Conservation (phyloP, 1,140 invertebrate genomes). For the Maconellicoccus hirsutus region DNA sequence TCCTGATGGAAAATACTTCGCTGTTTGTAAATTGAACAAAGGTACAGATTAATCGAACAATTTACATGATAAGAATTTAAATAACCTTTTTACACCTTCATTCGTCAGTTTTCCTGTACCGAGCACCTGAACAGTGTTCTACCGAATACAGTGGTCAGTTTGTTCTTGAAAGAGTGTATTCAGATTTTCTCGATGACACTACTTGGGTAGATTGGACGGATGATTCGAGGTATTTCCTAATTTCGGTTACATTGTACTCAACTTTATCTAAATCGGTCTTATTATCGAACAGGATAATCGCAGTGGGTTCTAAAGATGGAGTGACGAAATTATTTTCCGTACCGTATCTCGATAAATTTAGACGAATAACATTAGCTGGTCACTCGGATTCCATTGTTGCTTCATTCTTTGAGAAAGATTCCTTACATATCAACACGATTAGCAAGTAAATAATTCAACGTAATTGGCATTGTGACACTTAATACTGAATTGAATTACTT, state of each 20-base stretch:
- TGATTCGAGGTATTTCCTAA: constrained; percentile 62
- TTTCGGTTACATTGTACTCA: not conserved
- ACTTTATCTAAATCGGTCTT: not conserved
- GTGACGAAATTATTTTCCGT: constrained; percentile 67
- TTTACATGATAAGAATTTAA: constrained; percentile 21
- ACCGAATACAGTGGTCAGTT: constrained; percentile 80
- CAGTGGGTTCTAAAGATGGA: constrained; percentile 77
- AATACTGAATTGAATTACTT: constrained; percentile 18
- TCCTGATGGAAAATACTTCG: constrained; percentile 86
- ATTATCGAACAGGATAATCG: constrained; percentile 46
- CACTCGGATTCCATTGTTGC: constrained; percentile 71
- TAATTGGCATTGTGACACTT: constrained; percentile 17
- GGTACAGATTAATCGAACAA: constrained; percentile 38
- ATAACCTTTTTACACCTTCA: constrained; percentile 35
- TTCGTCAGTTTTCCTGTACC: constrained; percentile 77
- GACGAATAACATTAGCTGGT: constrained; percentile 56
- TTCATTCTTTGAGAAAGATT: constrained; percentile 78
- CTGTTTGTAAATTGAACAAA: constrained; percentile 71
- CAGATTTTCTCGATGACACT: constrained; percentile 65
- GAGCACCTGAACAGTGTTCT: constrained; percentile 57
- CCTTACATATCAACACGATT: constrained; percentile 65
- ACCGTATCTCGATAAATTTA: constrained; percentile 60
- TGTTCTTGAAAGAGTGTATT: constrained; percentile 67
- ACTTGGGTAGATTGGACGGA: constrained; percentile 81
- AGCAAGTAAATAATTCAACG: constrained; percentile 44